Percentiles rank a stretch among this genome's conserved stretches.
Conservation (phyloP, 2,113 vertebrate species). For the Galeopterus variegatus region DNA sequence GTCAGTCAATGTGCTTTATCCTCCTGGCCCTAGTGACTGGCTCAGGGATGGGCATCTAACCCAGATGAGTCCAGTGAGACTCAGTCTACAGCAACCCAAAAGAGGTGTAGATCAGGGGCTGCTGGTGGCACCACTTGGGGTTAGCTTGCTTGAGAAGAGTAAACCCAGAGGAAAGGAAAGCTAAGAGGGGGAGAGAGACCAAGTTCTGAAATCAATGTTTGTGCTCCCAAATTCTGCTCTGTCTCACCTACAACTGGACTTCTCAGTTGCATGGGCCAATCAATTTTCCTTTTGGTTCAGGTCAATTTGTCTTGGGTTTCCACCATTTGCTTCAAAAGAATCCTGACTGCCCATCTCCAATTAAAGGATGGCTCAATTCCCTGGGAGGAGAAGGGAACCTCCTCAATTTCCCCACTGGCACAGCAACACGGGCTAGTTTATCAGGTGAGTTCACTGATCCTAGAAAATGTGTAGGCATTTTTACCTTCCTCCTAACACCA, state of each 20-base stretch:
- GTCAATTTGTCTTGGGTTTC: neutral
- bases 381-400: no score
- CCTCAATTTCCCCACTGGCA: neutral
- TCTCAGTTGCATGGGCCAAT: neutral
- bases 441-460: neutral
- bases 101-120: neutral
- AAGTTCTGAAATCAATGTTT: neutral
- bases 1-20: neutral
- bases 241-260: neutral
- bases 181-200: neutral
- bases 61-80: neutral
- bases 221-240: neutral
- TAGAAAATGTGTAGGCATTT: neutral
- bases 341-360: neutral
- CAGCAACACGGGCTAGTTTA: neutral
- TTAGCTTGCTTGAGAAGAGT: neutral
- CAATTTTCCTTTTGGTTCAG: neutral
- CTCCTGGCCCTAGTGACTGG: neutral
- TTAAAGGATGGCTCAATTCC: neutral
- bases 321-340: neutral
- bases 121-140: no score
- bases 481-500: neutral
- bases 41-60: neutral
- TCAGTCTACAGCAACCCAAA: neutral
- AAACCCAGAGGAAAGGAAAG: neutral